A percentile compares a stretch with the other conserved stretches of the same genome.
These are phyloP conservation scores for Narcine bancroftii DNA, from an alignment of 2,113 vertebrate species.

Conservation along the genomic window DNA sequence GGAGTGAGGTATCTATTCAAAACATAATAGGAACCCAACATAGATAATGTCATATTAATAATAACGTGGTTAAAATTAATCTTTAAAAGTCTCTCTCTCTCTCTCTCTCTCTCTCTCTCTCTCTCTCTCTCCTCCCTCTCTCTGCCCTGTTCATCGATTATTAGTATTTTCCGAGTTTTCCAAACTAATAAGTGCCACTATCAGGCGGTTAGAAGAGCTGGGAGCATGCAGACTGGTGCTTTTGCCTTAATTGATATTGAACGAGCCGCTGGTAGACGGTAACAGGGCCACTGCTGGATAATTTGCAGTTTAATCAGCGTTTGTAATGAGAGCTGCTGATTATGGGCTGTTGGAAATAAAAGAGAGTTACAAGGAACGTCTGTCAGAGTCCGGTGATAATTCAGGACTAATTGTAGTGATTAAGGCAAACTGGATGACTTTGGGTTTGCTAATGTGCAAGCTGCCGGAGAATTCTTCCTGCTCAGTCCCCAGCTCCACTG, in stretches of 20 bases:
- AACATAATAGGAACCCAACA: conserved; percentile 39
- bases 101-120: conserved; percentile 41
- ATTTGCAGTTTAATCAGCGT: conserved; percentile 99
- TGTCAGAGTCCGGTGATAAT: conserved; percentile 95
- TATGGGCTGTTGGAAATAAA: conserved; percentile 95
- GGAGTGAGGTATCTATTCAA: conserved; percentile 44
- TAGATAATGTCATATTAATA: conserved; percentile 39
- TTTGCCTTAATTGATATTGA: conserved; percentile 99
- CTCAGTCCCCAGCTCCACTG: conserved; percentile 62
- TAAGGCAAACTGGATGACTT: conserved; percentile 91
- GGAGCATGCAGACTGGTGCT: conserved; percentile 83
- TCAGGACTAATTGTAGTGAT: conserved; percentile 92
- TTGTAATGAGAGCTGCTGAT: conserved; percentile 99
- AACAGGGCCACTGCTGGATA: conserved; percentile 98
- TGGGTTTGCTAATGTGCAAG: conserved; percentile 84
- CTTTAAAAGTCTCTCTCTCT: conserved; percentile 7
- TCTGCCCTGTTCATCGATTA: conserved; percentile 80
- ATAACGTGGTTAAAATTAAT: neutral
- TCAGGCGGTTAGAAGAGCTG: conserved; percentile 77
- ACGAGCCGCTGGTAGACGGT: conserved; percentile 94
- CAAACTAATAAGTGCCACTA: conserved; percentile 96
- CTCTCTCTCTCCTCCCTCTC: neutral
- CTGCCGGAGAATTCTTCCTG: conserved; percentile 58
- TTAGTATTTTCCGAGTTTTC: conserved; percentile 99
- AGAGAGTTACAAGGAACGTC: conserved; percentile 99